phyloP scores from a whole-genome alignment of 2,888 invertebrate genomes.

The Eristalinus sepulchralis region DNA sequence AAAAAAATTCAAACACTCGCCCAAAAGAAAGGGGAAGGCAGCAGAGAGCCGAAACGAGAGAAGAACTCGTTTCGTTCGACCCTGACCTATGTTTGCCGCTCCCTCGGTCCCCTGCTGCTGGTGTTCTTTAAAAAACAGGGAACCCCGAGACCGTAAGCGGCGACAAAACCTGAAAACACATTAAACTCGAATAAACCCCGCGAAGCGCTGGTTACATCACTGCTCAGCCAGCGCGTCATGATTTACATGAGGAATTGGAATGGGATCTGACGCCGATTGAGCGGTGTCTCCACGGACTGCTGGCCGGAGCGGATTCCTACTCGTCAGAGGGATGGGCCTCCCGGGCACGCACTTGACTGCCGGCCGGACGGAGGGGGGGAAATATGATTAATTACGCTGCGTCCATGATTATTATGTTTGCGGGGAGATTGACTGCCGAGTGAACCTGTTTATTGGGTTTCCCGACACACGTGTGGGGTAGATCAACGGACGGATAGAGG shows the following conservation, averaged over 20 bases:
- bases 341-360: background rate
- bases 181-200: slow-evolving; percentile 35
- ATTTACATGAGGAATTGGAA: background rate
- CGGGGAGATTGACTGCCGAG: background rate
- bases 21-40: background rate
- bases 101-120: background rate
- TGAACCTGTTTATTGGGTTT: background rate
- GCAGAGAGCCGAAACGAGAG: background rate
- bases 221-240: background rate
- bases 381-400: background rate
- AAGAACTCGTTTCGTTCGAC: background rate
- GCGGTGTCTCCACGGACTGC: background rate
- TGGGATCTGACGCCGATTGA: background rate
- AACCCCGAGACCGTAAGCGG: background rate
- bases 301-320: background rate
- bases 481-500: background rate
- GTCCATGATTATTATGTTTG: background rate
- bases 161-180: slow-evolving; percentile 44
- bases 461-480: background rate
- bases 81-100: background rate
- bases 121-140: background rate
- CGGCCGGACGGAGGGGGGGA: background rate
- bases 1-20: background rate
- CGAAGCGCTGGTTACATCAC: background rate
- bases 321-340: background rate